Percentiles rank a stretch among this genome's conserved stretches.
Evolutionary conservation across 2,888 invertebrate species (phyloP).

Genomic region (Octodonta nipae): DNA sequence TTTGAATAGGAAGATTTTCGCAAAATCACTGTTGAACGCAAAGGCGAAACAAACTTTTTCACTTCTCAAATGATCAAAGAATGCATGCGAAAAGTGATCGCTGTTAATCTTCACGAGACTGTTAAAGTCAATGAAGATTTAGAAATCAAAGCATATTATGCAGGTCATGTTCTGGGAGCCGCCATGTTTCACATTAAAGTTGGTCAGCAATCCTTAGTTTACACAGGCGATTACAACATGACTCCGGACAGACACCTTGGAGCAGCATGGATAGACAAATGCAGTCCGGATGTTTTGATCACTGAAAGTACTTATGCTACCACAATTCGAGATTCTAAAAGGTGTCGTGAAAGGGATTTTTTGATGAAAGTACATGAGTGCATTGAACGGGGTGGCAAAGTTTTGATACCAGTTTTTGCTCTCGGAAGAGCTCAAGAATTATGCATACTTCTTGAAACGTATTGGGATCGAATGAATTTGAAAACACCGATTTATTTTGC

Average conservation of each 20-base stretch:
- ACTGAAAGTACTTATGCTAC: constrained; percentile 99
- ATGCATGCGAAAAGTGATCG: constrained; percentile 96
- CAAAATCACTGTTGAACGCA: constrained; percentile 89
- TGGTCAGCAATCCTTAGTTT: constrained; percentile 93
- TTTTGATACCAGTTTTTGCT: constrained; percentile 98
- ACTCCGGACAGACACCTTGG: constrained; percentile 97
- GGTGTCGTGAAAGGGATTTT: constrained; percentile 93
- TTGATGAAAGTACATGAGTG: constrained; percentile 95
- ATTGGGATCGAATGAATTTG: constrained; percentile 99
- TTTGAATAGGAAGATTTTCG: constrained; percentile 86
- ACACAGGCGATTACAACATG: constrained; percentile 99
- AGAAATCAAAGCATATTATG: constrained; percentile 98
- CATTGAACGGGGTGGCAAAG: constrained; percentile 94
- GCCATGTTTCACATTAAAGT: constrained; percentile 97
- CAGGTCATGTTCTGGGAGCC: constrained; percentile 96
- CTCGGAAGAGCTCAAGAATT: constrained; percentile 95
- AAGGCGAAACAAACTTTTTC: constrained; percentile 95
- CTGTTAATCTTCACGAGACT: constrained; percentile 89
- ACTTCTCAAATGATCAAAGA: constrained; percentile 98
- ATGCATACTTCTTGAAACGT: constrained; percentile 94
- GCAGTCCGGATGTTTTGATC: constrained; percentile 89
- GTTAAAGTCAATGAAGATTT: constrained; percentile 93
- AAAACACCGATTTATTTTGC: constrained; percentile 98
- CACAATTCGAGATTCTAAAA: constrained; percentile 94
- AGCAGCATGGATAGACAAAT: constrained; percentile 98